A percentile compares a stretch with the other conserved stretches of the same genome.
Conservation (phyloP, 2,113 vertebrate species). For the Uria lomvia region DNA sequence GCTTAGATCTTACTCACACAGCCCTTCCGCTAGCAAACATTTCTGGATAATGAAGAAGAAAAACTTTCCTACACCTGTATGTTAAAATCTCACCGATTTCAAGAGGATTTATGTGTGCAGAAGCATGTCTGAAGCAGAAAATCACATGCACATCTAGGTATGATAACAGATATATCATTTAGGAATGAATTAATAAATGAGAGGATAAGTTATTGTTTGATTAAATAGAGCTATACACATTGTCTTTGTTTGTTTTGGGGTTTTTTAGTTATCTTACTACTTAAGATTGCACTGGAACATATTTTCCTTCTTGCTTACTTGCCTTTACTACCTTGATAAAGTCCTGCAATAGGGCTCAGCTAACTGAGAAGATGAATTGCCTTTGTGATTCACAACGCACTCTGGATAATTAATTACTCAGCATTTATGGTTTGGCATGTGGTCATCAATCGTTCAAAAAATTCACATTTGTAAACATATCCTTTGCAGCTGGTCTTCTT, state of each 20-base stretch:
- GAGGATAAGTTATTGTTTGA: neutral
- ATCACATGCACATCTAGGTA: neutral
- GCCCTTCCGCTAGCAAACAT: neutral
- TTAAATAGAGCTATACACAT: neutral
- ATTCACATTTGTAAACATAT: constrained; percentile 17
- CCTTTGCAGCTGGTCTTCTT: constrained; percentile 39
- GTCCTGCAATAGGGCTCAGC: neutral
- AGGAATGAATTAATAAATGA: neutral
- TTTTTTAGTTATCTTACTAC: neutral
- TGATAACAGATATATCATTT: neutral
- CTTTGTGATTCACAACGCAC: constrained; percentile 19
- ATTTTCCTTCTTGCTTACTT: neutral
- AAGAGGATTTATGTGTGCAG: neutral
- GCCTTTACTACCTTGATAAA: neutral
- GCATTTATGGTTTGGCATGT: constrained; percentile 14
- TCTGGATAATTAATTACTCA: constrained; percentile 40
- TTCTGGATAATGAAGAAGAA: neutral
- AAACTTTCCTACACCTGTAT: neutral
- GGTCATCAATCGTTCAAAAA: constrained; percentile 28
- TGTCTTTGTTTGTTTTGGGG: neutral
- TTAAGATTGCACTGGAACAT: neutral
- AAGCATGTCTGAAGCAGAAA: neutral
- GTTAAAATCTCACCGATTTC: neutral
- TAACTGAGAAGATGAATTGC: neutral
- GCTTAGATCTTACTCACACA: neutral